Base-by-base conservation (phyloP, 2,888 invertebrate genomes). In the Lasioglossum pauxillum region DNA sequence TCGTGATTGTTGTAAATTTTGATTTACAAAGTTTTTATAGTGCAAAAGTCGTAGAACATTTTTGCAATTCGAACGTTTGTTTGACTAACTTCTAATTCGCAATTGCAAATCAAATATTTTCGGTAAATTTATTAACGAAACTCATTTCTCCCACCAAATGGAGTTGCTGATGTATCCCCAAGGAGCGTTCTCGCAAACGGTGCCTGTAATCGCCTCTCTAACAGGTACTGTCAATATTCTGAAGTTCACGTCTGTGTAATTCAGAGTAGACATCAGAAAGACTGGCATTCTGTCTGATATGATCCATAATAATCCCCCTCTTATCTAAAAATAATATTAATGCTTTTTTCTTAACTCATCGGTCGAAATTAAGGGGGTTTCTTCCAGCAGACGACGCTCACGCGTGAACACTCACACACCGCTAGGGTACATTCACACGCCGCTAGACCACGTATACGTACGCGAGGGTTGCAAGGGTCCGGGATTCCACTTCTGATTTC, bases 251-350 rank as follows among this genome's bases (percentile, higher is more conserved):
- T 98, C 98, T 72, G 96, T 97, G 92, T 97, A 98, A 93, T 98
- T 97, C 57, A 98, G 95, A 69, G 96, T 96, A 14, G 95, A 93
- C 94, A 97, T 96, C 53, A 98, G 95, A 92, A 98, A 98, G 19
- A 97, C 97, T 0, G 98, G 97, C 98, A 98, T 98, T 67, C 97
- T 96, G 94, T 98, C 98, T 0, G 98, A 98, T 4, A 98, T 96
- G 0, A 98, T 97, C 98, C 98, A 98, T 49, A 96, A 83, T 5
- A 97, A 96, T 88, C 97, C 97, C 86, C 96, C 96, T 82, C 96
- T 96, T 74, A 96, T 96, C 94, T 98, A 97, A 0, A 86, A 57
- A 78, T 10, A 78, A 86, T 49, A 64, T 71, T 38, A 90, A 78
- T 72, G 89, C 90, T 41, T 86, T 92, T 76, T 80, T 79, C 49